Base-by-base conservation (phyloP, 2,888 invertebrate species). In the Orthonevra nobilis region DNA sequence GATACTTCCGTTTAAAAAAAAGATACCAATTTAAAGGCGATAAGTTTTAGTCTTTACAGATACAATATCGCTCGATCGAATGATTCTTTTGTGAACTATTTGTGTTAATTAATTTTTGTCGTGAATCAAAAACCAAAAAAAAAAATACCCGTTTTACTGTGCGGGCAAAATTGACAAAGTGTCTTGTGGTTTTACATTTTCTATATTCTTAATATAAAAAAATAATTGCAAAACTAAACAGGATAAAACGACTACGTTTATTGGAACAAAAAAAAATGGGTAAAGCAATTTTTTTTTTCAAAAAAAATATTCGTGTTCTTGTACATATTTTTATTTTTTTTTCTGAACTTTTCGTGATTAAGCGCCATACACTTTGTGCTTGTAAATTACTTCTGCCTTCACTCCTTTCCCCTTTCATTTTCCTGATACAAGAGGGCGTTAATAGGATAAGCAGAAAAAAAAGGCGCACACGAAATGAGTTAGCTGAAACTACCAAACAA, bases 381-480 rank as follows among this genome's bases (percentile, higher is more conserved):
- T 28, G 7, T 46, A 32, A 60, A 46, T 44, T 40, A 7, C 54
- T 10, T 20, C 26, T 23, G n/a, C 6, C 44, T 15, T 42, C 5
- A 15, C 2, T 42, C 10, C n/a, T n/a, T n/a, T 44, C 15, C 7
- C 5, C n/a, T 19, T 54, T 34, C 12, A 56, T 54, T 36, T 14
- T 10, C 6, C 7, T 28, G 20, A 44, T 17, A 52, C 42, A 60
- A 72, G 42, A 73, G 61, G 73, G 79, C 79, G 79, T 79, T 79
- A 79, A 79, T 73, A 79, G 79, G 72, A 79, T 79, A 79, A 73
- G 48, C 72, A 72, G 26, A 36, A 52, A 50, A 60, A 77, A 69
- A 72, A 72, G 61, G 66, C 66, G 73, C 73, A 68, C 79, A 79
- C 66, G 66, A 61, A 66, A 66, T 52, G 54, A 46, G 34, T 72